Evolutionary conservation across 1,140 invertebrate species (phyloP), one percentile per base, ranked within the genome.

Genomic region (Scylla paramamosain): DNA sequence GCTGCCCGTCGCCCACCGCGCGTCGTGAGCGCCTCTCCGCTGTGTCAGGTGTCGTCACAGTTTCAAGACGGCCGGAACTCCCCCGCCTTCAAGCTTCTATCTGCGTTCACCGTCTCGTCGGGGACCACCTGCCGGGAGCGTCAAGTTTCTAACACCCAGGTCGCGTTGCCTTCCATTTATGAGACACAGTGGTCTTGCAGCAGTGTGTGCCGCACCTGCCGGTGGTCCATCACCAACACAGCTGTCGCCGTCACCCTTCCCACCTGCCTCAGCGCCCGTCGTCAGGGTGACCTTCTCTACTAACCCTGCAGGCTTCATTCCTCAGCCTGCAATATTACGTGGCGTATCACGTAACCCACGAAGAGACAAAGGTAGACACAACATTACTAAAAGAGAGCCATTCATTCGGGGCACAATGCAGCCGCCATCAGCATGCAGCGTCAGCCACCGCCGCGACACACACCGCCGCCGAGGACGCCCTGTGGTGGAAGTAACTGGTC

Each of bases 81-180:
- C 52, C 52, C 2, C 20, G 67, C 67, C 67, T n/a, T 77, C 67
- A 77, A 77, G 67, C 67, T n/a, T 77, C n/a, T 77, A n/a, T 77
- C 10, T 77, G 67, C 8, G n/a, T 25, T n/a, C 67, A n/a, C 20
- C n/a, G 67, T 77, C 20, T 20, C 67, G 8, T 0, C 67, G 25
- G 67, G 14, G 67, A 77, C 20, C 67, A 77, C 67, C 67, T 77
- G 67, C 12, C 67, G 67, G 20, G 67, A 12, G 67, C 67, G 67
- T 77, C 67, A 77, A 77, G 67, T 77, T 77, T 77, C 67, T 77
- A 20, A 77, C 12, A 77, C 67, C 6, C 20, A n/a, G 67, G 67
- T 77, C 67, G 67, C 67, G 67, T 77, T 77, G 67, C 67, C 67
- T 77, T 77, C 67, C 67, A 77, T 77, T 77, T 77, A 77, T n/a